phyloP scores from a whole-genome alignment of 37 sponge, comb jelly and placozoan species.

The Theonella swinhoei region DNA sequence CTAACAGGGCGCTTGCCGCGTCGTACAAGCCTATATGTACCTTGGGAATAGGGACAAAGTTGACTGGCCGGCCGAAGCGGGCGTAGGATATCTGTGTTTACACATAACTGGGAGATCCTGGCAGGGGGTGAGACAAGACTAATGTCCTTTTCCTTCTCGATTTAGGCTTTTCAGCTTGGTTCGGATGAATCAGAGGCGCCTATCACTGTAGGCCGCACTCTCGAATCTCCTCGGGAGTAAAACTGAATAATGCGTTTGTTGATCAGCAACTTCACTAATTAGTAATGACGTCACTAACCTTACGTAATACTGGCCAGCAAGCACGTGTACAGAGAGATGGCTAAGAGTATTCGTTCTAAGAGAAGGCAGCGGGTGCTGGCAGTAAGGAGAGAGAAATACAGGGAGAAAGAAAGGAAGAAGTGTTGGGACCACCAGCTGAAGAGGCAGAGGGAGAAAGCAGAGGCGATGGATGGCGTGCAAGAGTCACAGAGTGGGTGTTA shows the following conservation, averaged over 20 bases:
- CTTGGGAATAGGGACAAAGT: slow-evolving; percentile 41
- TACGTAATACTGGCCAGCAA: too few relatives aligned
- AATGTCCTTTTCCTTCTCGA: too few relatives aligned
- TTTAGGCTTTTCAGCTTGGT: background rate
- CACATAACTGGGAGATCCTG: too few relatives aligned
- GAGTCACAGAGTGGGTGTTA: background rate
- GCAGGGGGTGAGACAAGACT: too few relatives aligned
- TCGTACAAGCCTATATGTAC: background rate
- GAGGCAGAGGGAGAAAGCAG: slow-evolving; percentile 10
- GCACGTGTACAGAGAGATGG: too few relatives aligned
- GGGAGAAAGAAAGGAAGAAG: slow-evolving; percentile 61
- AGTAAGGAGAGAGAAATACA: slow-evolving; percentile 58
- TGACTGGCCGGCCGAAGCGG: background rate
- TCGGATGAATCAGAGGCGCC: slow-evolving; percentile 81
- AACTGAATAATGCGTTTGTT: background rate
- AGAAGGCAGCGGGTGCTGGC: slow-evolving; percentile 53
- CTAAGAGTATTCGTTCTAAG: slow-evolving; percentile 79
- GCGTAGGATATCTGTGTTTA: slow-evolving; percentile 29
- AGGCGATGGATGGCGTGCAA: slow-evolving; percentile 12
- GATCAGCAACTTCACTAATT: background rate
- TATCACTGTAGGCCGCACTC: slow-evolving; percentile 96
- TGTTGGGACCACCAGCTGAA: slow-evolving; percentile 46
- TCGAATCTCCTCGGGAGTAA: slow-evolving; percentile 41
- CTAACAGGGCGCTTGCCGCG: too few relatives aligned
- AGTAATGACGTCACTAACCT: background rate